Conservation (phyloP, 2,888 invertebrate genomes). For the Protonemura montana region DNA sequence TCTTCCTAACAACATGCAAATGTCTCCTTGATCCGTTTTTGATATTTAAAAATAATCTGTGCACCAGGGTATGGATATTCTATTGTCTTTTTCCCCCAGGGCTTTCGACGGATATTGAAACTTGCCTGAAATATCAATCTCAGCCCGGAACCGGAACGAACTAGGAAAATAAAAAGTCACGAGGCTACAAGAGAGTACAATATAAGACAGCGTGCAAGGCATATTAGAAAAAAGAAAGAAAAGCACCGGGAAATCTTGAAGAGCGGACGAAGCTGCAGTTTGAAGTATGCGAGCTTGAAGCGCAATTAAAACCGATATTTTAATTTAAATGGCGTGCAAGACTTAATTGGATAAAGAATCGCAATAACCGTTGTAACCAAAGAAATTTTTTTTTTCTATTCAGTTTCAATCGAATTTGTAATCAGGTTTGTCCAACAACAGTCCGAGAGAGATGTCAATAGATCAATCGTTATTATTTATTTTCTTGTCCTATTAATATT, state of each 20-base stretch:
- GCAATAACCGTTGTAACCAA: conserved; percentile 13
- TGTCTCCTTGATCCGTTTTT: conserved; percentile 34
- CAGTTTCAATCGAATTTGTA: conserved; percentile 34
- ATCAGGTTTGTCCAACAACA: conserved; percentile 19
- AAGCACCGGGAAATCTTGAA: background rate
- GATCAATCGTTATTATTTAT: conserved; percentile 33
- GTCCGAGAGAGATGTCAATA: background rate
- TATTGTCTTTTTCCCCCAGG: conserved; percentile 31
- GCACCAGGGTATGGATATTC: conserved; percentile 34
- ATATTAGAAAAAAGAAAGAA: background rate
- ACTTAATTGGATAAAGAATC: background rate
- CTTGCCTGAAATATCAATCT: conserved; percentile 39
- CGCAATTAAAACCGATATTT: conserved; percentile 9
- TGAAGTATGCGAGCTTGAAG: background rate
- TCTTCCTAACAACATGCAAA: conserved; percentile 30
- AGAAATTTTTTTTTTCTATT: conserved; percentile 23
- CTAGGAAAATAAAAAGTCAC: conserved; percentile 12
- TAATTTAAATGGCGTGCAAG: background rate
- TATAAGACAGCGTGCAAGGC: background rate
- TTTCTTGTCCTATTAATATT: conserved; percentile 25
- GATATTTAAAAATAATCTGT: conserved; percentile 41
- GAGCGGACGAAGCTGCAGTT: background rate
- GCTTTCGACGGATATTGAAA: conserved; percentile 30
- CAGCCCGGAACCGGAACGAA: background rate
- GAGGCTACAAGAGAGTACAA: background rate